Evolutionary conservation across 2,888 invertebrate species (phyloP).

Genomic region (Hemithea aestivaria): DNA sequence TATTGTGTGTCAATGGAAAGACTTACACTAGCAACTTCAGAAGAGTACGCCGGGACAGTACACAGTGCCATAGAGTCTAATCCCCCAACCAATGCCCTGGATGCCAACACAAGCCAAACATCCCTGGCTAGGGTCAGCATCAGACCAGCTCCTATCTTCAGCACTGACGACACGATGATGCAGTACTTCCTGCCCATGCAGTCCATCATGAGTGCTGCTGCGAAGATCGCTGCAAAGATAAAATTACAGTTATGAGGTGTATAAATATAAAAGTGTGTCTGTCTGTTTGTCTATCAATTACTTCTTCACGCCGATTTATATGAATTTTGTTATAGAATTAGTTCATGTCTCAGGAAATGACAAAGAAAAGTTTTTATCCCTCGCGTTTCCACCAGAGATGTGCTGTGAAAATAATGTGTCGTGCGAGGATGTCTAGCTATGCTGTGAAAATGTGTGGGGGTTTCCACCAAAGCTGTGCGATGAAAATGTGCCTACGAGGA

Average conservation of each 20-base stretch:
- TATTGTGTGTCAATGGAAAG: no score
- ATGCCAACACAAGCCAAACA: conserved; percentile 44
- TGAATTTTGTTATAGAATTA: no score
- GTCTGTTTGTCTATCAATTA: not conserved
- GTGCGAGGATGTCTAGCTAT: no score
- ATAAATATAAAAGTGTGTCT: not conserved
- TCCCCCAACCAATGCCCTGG: conserved; percentile 22
- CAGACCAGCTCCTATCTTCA: conserved; percentile 33
- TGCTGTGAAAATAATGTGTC: no score
- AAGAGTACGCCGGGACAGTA: conserved; percentile 46
- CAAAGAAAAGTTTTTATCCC: no score
- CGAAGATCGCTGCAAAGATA: conserved; percentile 19
- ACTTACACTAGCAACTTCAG: conserved; percentile 51
- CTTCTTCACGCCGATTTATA: no score
- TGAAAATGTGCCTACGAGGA: no score
- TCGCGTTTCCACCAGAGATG: no score
- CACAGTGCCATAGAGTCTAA: conserved; percentile 35
- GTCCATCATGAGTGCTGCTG: conserved; percentile 21
- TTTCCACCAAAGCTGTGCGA: no score
- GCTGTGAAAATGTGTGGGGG: no score
- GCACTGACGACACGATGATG: conserved; percentile 33
- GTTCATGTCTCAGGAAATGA: no score
- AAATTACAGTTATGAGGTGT: no score
- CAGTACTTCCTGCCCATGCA: conserved; percentile 25
- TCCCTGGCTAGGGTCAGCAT: conserved; percentile 41